Evolutionary conservation across 1,140 invertebrate species (phyloP).

Genomic region (Phortica variegata): DNA sequence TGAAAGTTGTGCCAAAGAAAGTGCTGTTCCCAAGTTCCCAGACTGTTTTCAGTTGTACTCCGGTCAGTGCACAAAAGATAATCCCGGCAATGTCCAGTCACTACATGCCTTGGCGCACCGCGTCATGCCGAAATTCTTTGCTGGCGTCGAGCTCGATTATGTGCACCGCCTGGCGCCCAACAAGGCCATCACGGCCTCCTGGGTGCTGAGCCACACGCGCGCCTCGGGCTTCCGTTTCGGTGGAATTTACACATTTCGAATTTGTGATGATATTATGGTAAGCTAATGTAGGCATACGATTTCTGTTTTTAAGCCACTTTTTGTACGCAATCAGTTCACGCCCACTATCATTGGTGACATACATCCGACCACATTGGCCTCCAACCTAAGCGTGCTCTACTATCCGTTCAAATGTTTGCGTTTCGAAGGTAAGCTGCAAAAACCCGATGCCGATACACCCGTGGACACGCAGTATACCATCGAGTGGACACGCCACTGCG

Average conservation of each 20-base stretch:
- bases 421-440: constrained; percentile 41
- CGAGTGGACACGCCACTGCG: constrained; percentile 34
- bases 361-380: constrained; percentile 43
- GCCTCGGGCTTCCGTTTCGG: constrained; percentile 49
- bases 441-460: constrained; percentile 13
- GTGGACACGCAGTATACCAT: constrained; percentile 40
- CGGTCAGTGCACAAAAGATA: constrained; percentile 27
- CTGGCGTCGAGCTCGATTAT: constrained; percentile 49
- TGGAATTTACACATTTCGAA: constrained; percentile 41
- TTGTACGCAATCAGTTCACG: constrained; percentile 43
- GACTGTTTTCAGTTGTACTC: constrained; percentile 31
- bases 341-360: constrained; percentile 49
- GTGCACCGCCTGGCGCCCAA: constrained; percentile 39
- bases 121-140: constrained; percentile 50
- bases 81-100: constrained; percentile 46
- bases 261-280: constrained; percentile 42
- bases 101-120: constrained; percentile 39
- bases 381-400: constrained; percentile 46
- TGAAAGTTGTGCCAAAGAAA: constrained; percentile 28
- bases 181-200: constrained; percentile 37
- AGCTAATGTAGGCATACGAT: not conserved
- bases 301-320: not conserved
- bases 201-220: constrained; percentile 42
- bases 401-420: constrained; percentile 42
- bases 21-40: constrained; percentile 25